Evolutionary conservation across 2,888 invertebrate genomes (phyloP), one percentile per base, ranked within the genome.

Genomic region (Heteropelma amictum): DNA sequence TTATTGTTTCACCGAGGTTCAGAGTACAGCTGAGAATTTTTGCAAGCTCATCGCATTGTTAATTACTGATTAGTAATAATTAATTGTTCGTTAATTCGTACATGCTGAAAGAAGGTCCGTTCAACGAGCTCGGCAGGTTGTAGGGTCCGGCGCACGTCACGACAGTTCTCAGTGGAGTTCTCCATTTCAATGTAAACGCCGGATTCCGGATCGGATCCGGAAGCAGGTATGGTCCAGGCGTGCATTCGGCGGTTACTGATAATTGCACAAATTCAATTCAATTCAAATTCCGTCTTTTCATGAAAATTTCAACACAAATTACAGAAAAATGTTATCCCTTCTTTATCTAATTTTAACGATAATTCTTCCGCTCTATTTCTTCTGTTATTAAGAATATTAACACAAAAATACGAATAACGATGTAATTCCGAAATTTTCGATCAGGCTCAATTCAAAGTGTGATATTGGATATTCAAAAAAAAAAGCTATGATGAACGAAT

Each of bases 151-250:
- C 70, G n/a, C 60, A 38, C 3, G 78, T 74, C 2, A 17, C 19
- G 2, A 65, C 42, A 21, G 14, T 42, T 61, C 79, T 82, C 4
- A 47, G 14, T 30, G 71, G 76, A 8, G 80, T 81, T 76, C 82
- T 81, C 56, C 60, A 78, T 47, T 69, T 78, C n/a, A 87, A 56
- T 8, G 84, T 72, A 40, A 82, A 86, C 1, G 77, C 76, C 28
- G 81, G 82, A 30, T 33, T 49, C 35, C 60, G 75, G 10, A 67
- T 28, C 1, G 42, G 28, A 38, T 70, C 63, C 1, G 76, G 77
- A 30, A 84, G 26, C 1, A 47, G 3, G 47, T 85, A 85, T 1
- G 83, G 83, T 4, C 85, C 85, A n/a, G 85, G 85, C 12, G 74
- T 54, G 6, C 63, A 42, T 14, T 53, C 54, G 19, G 35, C 17